Conservation (phyloP, 1,140 invertebrate species). For the Panagrolaimus sp. region DNA sequence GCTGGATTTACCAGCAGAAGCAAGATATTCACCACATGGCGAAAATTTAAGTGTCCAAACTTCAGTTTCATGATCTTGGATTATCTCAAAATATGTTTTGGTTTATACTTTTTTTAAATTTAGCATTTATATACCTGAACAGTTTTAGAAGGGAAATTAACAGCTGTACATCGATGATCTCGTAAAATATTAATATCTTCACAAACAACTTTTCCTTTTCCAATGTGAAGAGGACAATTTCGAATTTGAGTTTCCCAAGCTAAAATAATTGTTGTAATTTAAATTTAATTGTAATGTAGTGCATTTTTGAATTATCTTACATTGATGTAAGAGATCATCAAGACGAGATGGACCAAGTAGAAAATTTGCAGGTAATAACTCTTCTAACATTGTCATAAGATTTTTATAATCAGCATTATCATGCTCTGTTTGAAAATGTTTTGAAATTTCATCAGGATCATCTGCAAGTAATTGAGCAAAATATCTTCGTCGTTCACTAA, state of each 20-base stretch:
- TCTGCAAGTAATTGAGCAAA: background rate
- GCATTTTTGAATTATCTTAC: background rate
- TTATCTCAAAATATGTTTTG: slow-evolving; percentile 65
- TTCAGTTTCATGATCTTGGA: slow-evolving; percentile 94
- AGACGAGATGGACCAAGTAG: background rate
- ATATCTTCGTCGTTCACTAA: slow-evolving; percentile 30
- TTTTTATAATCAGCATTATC: background rate
- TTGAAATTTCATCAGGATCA: background rate
- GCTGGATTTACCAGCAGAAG: slow-evolving; percentile 92
- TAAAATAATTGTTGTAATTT: slow-evolving; percentile 31
- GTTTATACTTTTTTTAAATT: too few species aligned
- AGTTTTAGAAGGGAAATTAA: background rate
- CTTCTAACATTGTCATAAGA: slow-evolving; percentile 3
- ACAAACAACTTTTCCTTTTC: background rate
- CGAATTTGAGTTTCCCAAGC: slow-evolving; percentile 32
- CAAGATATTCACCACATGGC: slow-evolving; percentile 84
- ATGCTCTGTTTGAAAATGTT: slow-evolving; percentile 14
- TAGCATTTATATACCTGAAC: too few species aligned
- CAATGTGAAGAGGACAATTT: slow-evolving; percentile 1
- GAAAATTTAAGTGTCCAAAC: slow-evolving; percentile 95
- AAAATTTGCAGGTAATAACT: background rate
- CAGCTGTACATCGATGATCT: background rate
- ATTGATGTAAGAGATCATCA: background rate
- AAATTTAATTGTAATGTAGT: background rate
- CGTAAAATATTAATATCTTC: background rate